These are phyloP conservation scores for Batillaria attramentaria DNA, from an alignment of 1,140 invertebrate genomes.

Conservation along the genomic window DNA sequence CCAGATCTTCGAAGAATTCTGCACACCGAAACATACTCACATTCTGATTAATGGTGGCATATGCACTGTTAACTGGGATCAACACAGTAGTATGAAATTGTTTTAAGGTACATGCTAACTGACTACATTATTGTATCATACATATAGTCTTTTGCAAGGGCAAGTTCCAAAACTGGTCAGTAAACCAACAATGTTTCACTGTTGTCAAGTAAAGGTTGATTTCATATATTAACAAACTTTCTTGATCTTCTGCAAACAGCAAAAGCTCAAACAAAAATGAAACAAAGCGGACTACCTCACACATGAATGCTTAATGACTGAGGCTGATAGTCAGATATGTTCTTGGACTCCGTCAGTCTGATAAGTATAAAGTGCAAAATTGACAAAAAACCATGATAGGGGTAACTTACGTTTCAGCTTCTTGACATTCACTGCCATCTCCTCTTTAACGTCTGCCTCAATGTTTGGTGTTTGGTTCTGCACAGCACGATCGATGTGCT, in stretches of 20 bases:
- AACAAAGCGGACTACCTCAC: background rate
- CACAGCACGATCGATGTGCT: slow-evolving; percentile 56
- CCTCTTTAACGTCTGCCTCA: slow-evolving; percentile 58
- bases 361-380: background rate
- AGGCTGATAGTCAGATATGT: background rate
- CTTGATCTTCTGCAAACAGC: no score
- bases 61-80: no score
- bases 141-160: background rate
- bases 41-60: no score
- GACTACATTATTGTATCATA: background rate
- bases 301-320: background rate
- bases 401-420: slow-evolving; percentile 64
- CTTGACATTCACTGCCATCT: slow-evolving; percentile 65
- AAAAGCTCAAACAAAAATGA: slow-evolving; percentile 15
- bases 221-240: no score
- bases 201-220: no score
- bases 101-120: background rate
- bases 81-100: background rate
- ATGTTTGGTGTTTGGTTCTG: slow-evolving; percentile 59
- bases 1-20: slow-evolving; percentile 72
- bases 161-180: no score
- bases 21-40: no score
- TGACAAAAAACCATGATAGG: background rate
- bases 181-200: no score
- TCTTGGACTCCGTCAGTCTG: background rate